These are phyloP conservation scores for Dynastes hyllus DNA, from an alignment of 2,888 invertebrate species.

Conservation along the genomic window DNA sequence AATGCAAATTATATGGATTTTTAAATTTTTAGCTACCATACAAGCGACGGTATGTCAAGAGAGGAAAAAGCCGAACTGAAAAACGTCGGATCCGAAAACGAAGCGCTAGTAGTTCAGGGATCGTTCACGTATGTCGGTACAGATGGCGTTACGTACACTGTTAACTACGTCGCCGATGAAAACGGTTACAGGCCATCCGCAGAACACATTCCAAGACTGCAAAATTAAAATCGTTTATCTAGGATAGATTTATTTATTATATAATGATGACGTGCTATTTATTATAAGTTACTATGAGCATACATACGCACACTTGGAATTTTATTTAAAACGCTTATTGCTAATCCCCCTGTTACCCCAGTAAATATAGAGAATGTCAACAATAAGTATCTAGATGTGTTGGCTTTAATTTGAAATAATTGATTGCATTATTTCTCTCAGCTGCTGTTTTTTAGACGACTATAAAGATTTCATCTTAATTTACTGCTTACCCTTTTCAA, in stretches of 20 bases:
- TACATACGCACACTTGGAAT: neutral
- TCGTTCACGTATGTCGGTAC: constrained; percentile 75
- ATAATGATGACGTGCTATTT: constrained; percentile 8
- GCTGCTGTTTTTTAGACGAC: too few relatives aligned
- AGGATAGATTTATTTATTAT: constrained; percentile 21
- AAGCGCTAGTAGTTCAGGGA: constrained; percentile 72
- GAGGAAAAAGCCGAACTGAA: constrained; percentile 71
- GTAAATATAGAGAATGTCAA: too few relatives aligned
- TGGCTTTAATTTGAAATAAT: too few relatives aligned
- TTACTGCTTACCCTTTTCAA: too few relatives aligned
- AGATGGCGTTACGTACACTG: constrained; percentile 73
- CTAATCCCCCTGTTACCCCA: neutral
- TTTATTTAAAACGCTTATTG: neutral
- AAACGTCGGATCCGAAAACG: constrained; percentile 71
- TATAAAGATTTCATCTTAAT: too few relatives aligned
- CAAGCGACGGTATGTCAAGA: constrained; percentile 74
- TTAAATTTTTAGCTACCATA: constrained; percentile 62
- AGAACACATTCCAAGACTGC: constrained; percentile 61
- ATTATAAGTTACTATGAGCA: constrained; percentile 19
- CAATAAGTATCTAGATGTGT: too few relatives aligned
- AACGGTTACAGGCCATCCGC: constrained; percentile 72
- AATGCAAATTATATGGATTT: neutral
- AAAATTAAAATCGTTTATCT: constrained; percentile 1
- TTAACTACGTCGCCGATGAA: constrained; percentile 75
- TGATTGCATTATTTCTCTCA: too few relatives aligned